Conservation (phyloP, 92 coral and sea anemone species). For the Porites cylindrica region DNA sequence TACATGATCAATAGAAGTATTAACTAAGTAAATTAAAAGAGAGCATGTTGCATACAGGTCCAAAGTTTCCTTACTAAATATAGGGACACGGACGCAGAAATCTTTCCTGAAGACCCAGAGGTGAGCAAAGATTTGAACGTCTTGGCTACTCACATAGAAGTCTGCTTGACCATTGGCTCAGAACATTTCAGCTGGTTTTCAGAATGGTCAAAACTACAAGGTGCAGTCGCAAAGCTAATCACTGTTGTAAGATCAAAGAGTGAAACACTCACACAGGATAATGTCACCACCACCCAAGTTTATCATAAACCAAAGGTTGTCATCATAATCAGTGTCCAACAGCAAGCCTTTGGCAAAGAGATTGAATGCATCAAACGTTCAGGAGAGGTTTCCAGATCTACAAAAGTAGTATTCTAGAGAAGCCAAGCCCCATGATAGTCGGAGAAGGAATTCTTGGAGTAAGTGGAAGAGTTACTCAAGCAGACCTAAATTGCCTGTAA, state of each 20-base stretch:
- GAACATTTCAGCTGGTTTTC: too few species aligned
- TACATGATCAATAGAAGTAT: slow-evolving; percentile 56
- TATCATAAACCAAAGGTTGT: slow-evolving; percentile 14
- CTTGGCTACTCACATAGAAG: too few species aligned
- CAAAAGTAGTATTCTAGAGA: slow-evolving; percentile 21
- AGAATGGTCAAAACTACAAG: too few species aligned
- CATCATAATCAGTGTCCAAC: slow-evolving; percentile 32
- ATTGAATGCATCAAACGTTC: slow-evolving; percentile 1
- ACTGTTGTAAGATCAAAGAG: neutral
- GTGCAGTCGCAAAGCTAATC: too few species aligned
- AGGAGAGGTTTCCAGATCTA: slow-evolving; percentile 28
- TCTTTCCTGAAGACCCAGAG: too few species aligned
- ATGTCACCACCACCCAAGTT: slow-evolving; percentile 6
- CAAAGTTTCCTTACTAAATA: slow-evolving; percentile 32
- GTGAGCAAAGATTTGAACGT: too few species aligned
- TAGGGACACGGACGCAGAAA: too few species aligned
- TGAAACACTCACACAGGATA: neutral
- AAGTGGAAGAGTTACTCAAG: neutral
- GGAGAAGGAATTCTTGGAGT: too few species aligned
- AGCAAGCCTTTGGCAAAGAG: slow-evolving; percentile 21
- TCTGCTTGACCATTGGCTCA: too few species aligned
- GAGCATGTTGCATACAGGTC: slow-evolving; percentile 41
- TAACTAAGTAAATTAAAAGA: too few species aligned
- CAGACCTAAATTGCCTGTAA: neutral
- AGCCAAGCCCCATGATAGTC: too few species aligned